Percentiles rank a stretch among this genome's conserved stretches.
These are phyloP conservation scores for Himalopsyche tibetana DNA, from an alignment of 2,888 invertebrate genomes.

Conservation along the genomic window DNA sequence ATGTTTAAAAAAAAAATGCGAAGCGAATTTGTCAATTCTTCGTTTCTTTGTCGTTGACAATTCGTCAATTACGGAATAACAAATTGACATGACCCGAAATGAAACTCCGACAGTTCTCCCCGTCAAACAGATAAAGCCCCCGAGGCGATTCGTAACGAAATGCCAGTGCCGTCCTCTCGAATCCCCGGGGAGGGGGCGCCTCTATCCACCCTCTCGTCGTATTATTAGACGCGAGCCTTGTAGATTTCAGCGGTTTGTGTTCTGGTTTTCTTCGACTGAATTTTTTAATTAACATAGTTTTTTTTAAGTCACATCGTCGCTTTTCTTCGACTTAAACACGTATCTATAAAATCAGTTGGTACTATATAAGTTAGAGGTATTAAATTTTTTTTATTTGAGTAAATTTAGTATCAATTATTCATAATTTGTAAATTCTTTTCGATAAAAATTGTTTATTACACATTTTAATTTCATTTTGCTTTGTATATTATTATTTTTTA, in stretches of 20 bases:
- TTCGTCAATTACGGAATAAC: constrained; percentile 18
- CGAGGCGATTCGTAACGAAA: not conserved
- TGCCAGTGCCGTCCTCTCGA: constrained; percentile 18
- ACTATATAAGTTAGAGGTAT: too few relatives aligned
- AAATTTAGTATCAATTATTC: too few relatives aligned
- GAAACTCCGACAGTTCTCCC: not conserved
- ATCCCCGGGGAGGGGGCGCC: not conserved
- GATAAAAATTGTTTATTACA: too few relatives aligned
- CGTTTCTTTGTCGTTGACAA: constrained; percentile 9
- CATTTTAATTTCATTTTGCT: too few relatives aligned
- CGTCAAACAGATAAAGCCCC: not conserved
- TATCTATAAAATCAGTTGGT: too few relatives aligned
- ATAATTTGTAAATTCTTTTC: too few relatives aligned
- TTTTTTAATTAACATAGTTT: too few relatives aligned
- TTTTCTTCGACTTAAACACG: too few relatives aligned
- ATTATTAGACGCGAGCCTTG: not conserved
- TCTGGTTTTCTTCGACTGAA: not conserved
- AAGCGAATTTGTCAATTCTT: not conserved
- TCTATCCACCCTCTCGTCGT: not conserved
- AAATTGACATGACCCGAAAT: constrained; percentile 29
- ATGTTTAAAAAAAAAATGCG: too few relatives aligned
- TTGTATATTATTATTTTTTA: too few relatives aligned
- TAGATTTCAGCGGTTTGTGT: not conserved
- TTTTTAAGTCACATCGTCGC: too few relatives aligned
- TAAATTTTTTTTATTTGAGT: too few relatives aligned